phyloP scores from a whole-genome alignment of 1,140 invertebrate species.

The Drosophila kikkawai region DNA sequence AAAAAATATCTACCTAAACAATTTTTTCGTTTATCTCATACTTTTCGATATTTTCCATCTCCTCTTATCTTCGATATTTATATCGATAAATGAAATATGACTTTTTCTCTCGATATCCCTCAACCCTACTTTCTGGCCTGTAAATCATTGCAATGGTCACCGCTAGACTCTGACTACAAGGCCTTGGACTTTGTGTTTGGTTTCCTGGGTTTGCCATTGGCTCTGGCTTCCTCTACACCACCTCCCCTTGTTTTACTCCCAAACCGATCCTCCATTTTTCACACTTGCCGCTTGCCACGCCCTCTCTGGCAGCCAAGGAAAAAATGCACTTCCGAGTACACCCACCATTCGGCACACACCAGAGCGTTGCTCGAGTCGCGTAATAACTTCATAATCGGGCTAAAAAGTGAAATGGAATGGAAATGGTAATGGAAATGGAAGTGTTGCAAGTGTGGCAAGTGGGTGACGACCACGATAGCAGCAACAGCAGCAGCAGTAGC shows the following conservation, averaged over 20 bases:
- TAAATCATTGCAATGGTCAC: neutral
- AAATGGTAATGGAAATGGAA: constrained; percentile 42
- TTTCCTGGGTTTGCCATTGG: neutral
- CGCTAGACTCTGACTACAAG: neutral
- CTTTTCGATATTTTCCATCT: too few species aligned
- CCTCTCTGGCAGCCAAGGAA: neutral
- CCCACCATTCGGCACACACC: constrained; percentile 41
- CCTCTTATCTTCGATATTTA: too few species aligned
- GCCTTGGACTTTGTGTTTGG: neutral
- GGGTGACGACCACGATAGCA: constrained; percentile 14
- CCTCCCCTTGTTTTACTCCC: constrained; percentile 1
- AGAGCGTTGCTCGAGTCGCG: constrained; percentile 29
- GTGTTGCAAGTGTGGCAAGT: constrained; percentile 18
- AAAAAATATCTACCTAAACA: too few species aligned
- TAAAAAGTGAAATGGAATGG: constrained; percentile 55
- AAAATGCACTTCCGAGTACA: constrained; percentile 66
- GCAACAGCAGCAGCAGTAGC: neutral
- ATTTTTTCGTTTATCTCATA: too few species aligned
- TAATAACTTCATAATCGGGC: constrained; percentile 73
- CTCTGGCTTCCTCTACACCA: neutral
- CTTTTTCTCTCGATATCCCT: neutral
- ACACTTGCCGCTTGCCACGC: constrained; percentile 51
- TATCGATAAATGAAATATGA: too few species aligned
- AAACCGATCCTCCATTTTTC: constrained; percentile 62
- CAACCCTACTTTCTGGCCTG: too few species aligned